Percentiles rank a stretch among this genome's conserved stretches.
phyloP scores from a whole-genome alignment of 2,797 vertebrate species.

The Triplophysa bombifrons region DNA sequence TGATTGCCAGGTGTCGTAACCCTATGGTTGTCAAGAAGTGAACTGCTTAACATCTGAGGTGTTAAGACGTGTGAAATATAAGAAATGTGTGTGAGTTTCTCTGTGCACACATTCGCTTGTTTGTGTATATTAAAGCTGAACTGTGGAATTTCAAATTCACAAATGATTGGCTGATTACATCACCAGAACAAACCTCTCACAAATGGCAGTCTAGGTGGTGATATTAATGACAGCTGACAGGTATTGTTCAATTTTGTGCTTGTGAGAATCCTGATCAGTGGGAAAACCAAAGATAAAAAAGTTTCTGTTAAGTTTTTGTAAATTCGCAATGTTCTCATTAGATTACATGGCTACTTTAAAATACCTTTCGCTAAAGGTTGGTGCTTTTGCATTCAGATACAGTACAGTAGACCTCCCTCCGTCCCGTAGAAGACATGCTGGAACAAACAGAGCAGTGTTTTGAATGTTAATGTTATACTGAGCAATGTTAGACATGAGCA shows the following conservation, averaged over 20 bases:
- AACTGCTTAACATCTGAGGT: neutral
- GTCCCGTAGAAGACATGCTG: neutral
- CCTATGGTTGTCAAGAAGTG: neutral
- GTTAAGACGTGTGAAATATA: slow-evolving; percentile 3
- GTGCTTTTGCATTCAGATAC: neutral
- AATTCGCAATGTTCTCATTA: neutral
- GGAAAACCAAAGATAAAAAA: no score
- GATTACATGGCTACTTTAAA: neutral
- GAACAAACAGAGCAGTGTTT: neutral
- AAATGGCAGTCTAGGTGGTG: neutral
- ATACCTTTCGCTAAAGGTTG: neutral
- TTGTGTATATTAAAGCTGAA: neutral
- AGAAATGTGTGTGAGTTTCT: neutral
- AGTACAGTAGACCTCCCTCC: neutral
- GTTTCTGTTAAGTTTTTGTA: no score
- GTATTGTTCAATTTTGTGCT: neutral
- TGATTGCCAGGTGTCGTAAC: slow-evolving; percentile 23
- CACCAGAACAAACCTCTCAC: neutral
- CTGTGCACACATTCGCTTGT: neutral
- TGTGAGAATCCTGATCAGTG: no score
- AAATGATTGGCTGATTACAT: neutral
- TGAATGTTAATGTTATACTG: neutral
- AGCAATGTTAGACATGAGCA: neutral
- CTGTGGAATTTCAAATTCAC: neutral
- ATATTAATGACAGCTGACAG: neutral